phyloP scores from a whole-genome alignment of 2,797 vertebrate species.

The Megalops cyprinoides region DNA sequence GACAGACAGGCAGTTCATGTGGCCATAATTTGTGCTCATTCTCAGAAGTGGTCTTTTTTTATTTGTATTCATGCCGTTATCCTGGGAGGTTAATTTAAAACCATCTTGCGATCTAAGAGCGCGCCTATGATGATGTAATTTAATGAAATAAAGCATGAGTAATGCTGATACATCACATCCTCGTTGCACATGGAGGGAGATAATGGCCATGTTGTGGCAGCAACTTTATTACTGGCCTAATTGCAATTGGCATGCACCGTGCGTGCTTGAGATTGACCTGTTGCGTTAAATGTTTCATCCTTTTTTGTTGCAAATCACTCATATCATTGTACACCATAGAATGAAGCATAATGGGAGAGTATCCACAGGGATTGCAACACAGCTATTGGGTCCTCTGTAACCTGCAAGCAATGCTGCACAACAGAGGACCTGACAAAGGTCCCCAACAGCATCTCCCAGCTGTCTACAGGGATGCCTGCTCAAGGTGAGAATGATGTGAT shows the following conservation, averaged over 20 bases:
- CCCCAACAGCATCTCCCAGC: neutral
- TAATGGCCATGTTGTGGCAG: neutral
- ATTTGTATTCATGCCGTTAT: neutral
- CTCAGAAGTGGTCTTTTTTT: neutral
- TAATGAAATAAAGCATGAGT: slow-evolving; percentile 29
- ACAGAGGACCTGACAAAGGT: no score
- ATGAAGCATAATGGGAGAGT: neutral
- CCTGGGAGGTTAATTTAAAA: slow-evolving; percentile 32
- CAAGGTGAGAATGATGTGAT: slow-evolving; percentile 6
- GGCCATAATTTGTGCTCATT: neutral
- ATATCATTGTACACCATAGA: no score
- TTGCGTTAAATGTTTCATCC: neutral
- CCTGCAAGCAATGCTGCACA: no score
- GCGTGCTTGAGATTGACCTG: neutral
- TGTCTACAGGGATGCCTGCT: slow-evolving; percentile 28
- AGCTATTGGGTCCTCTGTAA: no score
- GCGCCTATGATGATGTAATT: slow-evolving; percentile 30
- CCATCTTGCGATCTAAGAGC: slow-evolving; percentile 14
- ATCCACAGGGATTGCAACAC: neutral
- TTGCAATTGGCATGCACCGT: neutral
- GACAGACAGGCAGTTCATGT: neutral
- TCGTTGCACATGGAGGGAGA: neutral
- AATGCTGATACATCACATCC: neutral
- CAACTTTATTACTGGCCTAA: slow-evolving; percentile 21
- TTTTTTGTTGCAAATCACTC: no score